These are phyloP conservation scores for Graptemys geographica DNA, from an alignment of 2,797 vertebrate genomes.

Conservation along the genomic window DNA sequence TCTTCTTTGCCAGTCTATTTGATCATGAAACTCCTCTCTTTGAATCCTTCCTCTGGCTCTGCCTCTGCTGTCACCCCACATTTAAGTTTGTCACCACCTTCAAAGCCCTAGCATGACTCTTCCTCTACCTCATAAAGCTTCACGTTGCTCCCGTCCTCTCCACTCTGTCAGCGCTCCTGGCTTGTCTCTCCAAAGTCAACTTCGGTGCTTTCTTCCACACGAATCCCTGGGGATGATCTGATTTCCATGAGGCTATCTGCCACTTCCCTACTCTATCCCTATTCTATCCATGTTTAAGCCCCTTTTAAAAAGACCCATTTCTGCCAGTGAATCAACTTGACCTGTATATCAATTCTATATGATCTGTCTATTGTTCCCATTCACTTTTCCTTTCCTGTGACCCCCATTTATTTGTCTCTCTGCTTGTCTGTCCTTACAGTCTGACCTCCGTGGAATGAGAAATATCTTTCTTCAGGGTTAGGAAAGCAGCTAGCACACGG, in stretches of 20 bases:
- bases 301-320: background rate
- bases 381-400: background rate
- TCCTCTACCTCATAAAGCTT: background rate
- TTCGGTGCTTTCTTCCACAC: conserved; percentile 2
- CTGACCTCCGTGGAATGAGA: background rate
- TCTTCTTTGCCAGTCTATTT: background rate
- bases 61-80: background rate
- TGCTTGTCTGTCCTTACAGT: background rate
- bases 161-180: background rate
- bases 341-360: background rate
- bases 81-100: background rate
- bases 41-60: background rate
- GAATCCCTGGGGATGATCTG: background rate
- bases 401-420: background rate
- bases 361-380: background rate
- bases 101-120: background rate
- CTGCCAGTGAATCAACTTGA: background rate
- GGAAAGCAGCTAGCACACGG: background rate
- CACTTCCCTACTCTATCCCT: too few relatives aligned
- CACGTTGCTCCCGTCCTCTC: background rate
- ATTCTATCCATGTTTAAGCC: background rate
- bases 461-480: background rate
- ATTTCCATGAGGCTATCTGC: background rate
- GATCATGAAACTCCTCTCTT: background rate
- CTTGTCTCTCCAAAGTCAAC: background rate